These are phyloP conservation scores for Oasisia sp. DNA, from an alignment of 2,888 invertebrate species.

Conservation along the genomic window DNA sequence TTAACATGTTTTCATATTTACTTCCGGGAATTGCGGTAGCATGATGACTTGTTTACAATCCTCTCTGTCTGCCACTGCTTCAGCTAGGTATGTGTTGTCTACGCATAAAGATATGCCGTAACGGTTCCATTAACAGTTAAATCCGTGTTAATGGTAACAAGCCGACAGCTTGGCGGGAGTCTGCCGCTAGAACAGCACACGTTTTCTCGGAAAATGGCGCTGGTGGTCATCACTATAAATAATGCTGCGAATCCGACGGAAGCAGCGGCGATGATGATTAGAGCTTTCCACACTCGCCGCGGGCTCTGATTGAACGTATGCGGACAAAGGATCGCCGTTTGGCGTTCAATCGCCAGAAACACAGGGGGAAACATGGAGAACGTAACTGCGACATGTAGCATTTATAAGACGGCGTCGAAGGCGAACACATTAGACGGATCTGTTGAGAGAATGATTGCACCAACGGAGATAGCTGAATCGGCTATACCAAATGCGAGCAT, in stretches of 20 bases:
- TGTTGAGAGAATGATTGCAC: not conserved
- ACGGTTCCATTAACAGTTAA: too few relatives aligned
- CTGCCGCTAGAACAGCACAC: too few relatives aligned
- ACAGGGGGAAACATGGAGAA: not conserved
- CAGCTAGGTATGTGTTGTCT: too few relatives aligned
- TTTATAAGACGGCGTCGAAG: not conserved
- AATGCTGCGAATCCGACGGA: not conserved
- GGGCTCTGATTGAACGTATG: not conserved
- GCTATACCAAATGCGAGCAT: not conserved
- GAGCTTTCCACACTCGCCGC: not conserved
- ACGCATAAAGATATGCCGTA: too few relatives aligned
- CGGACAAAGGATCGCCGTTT: not conserved
- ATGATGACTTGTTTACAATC: too few relatives aligned
- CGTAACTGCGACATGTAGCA: not conserved
- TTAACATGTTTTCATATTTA: too few relatives aligned
- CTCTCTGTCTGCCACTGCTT: too few relatives aligned
- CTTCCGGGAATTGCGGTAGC: too few relatives aligned
- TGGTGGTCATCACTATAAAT: not conserved
- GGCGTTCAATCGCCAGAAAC: not conserved
- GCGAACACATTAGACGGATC: not conserved
- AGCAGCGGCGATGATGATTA: not conserved
- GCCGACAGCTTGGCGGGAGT: too few relatives aligned
- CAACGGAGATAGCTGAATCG: not conserved
- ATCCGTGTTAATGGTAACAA: too few relatives aligned
- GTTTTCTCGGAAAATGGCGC: too few relatives aligned